phyloP scores from a whole-genome alignment of 2,797 vertebrate species.

The Arctocebus calabarensis region DNA sequence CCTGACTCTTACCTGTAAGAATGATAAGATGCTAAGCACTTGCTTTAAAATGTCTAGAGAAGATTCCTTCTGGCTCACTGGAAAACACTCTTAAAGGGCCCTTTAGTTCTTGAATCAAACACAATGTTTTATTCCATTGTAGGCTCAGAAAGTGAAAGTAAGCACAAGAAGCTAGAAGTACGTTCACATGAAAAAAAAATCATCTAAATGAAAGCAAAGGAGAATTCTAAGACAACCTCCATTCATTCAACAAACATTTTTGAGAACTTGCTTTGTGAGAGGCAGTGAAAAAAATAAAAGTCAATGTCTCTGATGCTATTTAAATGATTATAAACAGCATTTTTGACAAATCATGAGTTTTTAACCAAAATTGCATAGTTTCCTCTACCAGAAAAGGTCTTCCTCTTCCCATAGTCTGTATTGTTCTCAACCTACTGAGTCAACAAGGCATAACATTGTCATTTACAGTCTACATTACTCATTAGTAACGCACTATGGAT shows the following conservation, averaged over 20 bases:
- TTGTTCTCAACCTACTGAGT: not conserved
- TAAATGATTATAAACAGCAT: not conserved
- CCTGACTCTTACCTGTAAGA: not conserved
- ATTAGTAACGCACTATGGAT: not conserved
- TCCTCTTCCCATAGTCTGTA: not conserved
- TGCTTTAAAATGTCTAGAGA: not conserved
- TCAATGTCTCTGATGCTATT: not conserved
- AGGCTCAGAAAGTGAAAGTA: not conserved
- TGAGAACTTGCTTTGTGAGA: not conserved
- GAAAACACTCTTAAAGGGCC: not conserved
- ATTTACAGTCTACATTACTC: not conserved
- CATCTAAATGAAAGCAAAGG: not conserved
- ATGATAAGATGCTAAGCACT: not conserved
- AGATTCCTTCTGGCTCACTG: not conserved
- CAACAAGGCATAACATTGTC: not conserved
- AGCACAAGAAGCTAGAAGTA: not conserved
- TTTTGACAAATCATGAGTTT: not conserved
- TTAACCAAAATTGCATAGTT: not conserved
- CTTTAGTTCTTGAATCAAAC: constrained; percentile 3
- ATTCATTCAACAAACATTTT: not conserved
- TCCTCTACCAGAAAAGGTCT: constrained; percentile 11
- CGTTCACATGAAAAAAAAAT: not conserved
- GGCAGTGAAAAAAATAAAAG: not conserved
- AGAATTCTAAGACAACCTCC: not conserved
- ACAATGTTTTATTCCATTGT: not conserved